phyloP scores from a whole-genome alignment of 1,140 invertebrate genomes.

The Mamestra configurata region DNA sequence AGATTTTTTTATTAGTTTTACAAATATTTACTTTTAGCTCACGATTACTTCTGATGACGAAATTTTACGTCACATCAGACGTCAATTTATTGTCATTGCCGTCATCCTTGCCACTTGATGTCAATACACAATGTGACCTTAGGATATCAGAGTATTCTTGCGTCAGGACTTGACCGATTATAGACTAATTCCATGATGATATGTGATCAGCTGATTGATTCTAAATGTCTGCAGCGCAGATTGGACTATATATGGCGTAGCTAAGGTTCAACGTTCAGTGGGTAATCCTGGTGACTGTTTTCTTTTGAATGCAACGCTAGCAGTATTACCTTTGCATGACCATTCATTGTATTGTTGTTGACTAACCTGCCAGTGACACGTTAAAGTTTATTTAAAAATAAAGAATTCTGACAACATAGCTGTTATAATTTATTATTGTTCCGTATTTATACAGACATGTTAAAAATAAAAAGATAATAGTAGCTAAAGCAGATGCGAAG shows the following conservation, averaged over 20 bases:
- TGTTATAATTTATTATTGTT: too few species aligned
- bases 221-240: neutral
- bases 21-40: neutral
- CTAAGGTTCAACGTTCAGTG: neutral
- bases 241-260: neutral
- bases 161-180: constrained; percentile 29
- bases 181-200: constrained; percentile 10
- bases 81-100: constrained; percentile 1
- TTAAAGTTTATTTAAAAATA: too few species aligned
- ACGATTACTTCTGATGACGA: neutral
- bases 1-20: neutral
- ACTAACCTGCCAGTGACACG: too few species aligned
- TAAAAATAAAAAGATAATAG: too few species aligned
- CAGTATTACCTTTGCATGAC: too few species aligned
- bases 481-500: too few species aligned
- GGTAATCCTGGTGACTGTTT: too few species aligned
- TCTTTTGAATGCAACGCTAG: too few species aligned
- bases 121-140: constrained; percentile 31
- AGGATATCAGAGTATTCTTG: neutral
- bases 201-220: neutral
- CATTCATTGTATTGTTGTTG: too few species aligned
- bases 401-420: too few species aligned
- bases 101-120: neutral
- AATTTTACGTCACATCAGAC: neutral
- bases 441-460: too few species aligned